phyloP scores from a whole-genome alignment of 1,140 invertebrate genomes.

The Neotoxoptera formosana region DNA sequence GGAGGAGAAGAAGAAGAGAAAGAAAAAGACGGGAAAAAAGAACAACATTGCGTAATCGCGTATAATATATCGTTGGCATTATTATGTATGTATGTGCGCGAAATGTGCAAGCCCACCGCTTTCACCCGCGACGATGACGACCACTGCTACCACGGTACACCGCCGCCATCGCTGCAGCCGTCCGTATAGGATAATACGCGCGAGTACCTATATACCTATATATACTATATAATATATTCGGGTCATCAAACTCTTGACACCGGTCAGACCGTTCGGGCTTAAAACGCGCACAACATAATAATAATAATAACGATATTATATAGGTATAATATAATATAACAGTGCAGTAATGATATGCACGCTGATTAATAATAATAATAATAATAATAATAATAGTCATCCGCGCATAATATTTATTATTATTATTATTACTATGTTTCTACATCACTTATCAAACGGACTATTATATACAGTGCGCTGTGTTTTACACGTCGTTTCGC shows the following conservation, averaged over 20 bases:
- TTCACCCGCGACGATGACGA: conserved; percentile 48
- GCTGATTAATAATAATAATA: conserved; percentile 9
- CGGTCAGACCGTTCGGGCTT: conserved; percentile 21
- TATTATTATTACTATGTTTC: conserved; percentile 16
- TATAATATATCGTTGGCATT: conserved; percentile 34
- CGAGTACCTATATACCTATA: background rate
- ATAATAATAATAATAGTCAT: conserved; percentile 17
- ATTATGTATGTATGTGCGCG: conserved; percentile 22
- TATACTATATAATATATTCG: too few species aligned
- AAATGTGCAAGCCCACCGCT: conserved; percentile 48
- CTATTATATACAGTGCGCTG: background rate
- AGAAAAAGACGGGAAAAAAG: background rate
- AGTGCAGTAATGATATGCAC: background rate
- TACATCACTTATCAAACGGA: background rate
- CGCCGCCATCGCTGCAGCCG: background rate
- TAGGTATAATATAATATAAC: too few species aligned
- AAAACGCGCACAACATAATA: conserved; percentile 5
- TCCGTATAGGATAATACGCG: background rate
- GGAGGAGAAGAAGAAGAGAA: background rate
- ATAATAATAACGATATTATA: too few species aligned
- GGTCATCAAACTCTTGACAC: conserved; percentile 56
- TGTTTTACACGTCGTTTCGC: conserved; percentile 32
- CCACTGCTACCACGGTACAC: conserved; percentile 12
- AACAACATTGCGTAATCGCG: conserved; percentile 52
- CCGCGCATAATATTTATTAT: background rate